A percentile compares a stretch with the other conserved stretches of the same genome.
Conservation (phyloP, 2,888 invertebrate genomes). For the Ectobius pallidus region DNA sequence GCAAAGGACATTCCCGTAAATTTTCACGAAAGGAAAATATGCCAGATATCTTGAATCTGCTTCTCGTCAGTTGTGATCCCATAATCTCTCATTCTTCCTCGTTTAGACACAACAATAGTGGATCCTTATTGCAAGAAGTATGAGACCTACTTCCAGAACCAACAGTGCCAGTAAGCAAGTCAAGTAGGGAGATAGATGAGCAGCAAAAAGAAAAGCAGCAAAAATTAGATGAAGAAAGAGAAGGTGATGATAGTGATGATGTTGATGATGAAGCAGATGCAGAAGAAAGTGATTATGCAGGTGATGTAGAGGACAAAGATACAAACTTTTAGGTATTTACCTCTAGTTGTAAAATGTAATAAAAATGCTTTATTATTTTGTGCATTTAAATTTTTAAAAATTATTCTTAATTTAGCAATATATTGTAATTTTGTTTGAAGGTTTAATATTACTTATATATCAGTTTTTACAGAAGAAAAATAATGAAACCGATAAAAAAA, state of each 20-base stretch:
- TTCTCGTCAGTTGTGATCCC: background rate
- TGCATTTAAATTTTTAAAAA: background rate
- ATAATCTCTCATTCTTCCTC: background rate
- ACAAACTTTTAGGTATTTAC: too few relatives aligned
- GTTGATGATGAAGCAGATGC: background rate
- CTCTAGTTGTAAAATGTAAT: background rate
- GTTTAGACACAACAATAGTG: background rate
- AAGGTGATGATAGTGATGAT: background rate
- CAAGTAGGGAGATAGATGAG: too few relatives aligned
- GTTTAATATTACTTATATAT: background rate
- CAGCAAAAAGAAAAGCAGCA: background rate
- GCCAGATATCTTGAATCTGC: too few relatives aligned
- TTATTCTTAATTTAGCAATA: background rate
- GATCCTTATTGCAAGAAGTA: too few relatives aligned
- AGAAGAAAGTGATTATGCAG: background rate
- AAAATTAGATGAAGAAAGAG: too few relatives aligned
- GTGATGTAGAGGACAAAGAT: background rate
- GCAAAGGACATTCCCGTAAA: slow-evolving; percentile 45
- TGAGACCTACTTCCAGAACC: too few relatives aligned
- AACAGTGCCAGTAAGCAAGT: too few relatives aligned
- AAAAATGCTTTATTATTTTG: background rate
- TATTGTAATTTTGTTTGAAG: background rate
- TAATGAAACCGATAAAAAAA: background rate
- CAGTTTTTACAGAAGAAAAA: background rate
- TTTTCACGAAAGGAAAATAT: too few relatives aligned